phyloP scores from a whole-genome alignment of 37 sponge, comb jelly and placozoan genomes.

The Aplysina aerophoba region DNA sequence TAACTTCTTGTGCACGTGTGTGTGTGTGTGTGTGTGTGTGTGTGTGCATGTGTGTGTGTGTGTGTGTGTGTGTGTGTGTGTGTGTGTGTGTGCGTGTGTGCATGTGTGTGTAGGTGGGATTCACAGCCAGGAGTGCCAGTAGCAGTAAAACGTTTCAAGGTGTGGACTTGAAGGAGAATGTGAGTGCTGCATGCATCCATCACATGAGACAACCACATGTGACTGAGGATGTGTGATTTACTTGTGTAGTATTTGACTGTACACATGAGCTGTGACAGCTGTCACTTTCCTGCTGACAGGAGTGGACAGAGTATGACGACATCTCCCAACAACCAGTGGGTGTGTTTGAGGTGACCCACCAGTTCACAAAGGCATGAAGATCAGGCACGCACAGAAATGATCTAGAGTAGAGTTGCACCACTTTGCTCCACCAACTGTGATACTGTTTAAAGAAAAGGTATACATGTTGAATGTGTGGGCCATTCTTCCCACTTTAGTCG shows the following conservation, averaged over 20 bases:
- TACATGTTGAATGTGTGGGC: no score
- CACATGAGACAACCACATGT: no score
- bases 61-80: slow-evolving; percentile 42
- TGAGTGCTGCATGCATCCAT: neutral
- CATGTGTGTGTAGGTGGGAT: slow-evolving; percentile 13
- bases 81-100: slow-evolving; percentile 23
- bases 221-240: no score
- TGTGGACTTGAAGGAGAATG: slow-evolving; percentile 1
- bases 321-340: slow-evolving; percentile 64
- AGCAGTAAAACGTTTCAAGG: neutral
- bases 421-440: no score
- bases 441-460: no score
- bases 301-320: slow-evolving; percentile 93
- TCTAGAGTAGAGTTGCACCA: no score
- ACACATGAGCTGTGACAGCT: no score
- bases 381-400: no score
- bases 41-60: slow-evolving; percentile 36
- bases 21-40: slow-evolving; percentile 43
- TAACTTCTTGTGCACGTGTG: slow-evolving; percentile 22
- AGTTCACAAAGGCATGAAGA: slow-evolving; percentile 58
- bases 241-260: no score
- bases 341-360: slow-evolving; percentile 73
- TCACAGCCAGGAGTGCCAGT: neutral
- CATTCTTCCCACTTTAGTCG: no score
- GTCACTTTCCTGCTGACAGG: slow-evolving; percentile 38